Conservation (phyloP, 2,888 invertebrate genomes). For the Nezara viridula region DNA sequence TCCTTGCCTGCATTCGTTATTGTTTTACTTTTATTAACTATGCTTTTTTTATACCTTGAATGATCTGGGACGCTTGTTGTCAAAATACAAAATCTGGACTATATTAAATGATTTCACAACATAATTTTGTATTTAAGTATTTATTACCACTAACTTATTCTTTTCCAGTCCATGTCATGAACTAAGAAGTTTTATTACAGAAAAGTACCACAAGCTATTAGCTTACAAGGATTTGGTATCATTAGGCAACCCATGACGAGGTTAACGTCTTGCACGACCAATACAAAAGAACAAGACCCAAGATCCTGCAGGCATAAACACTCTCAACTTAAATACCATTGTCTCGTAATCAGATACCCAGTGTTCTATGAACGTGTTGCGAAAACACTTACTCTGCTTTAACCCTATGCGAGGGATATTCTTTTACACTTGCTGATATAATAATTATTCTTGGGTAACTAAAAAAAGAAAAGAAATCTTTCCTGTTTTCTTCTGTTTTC, state of each 20-base stretch:
- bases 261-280: slow-evolving; percentile 28
- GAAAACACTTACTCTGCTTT: slow-evolving; percentile 1
- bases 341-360: slow-evolving; percentile 42
- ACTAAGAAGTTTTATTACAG: neutral
- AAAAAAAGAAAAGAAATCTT: neutral
- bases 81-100: too few relatives aligned
- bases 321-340: neutral
- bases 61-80: too few relatives aligned
- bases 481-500: neutral
- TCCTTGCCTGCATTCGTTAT: too few relatives aligned
- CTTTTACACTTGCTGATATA: neutral
- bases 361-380: slow-evolving; percentile 8
- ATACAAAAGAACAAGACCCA: slow-evolving; percentile 21
- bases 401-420: neutral
- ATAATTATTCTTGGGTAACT: neutral
- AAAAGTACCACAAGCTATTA: neutral
- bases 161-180: too few relatives aligned
- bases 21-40: too few relatives aligned
- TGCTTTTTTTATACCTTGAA: too few relatives aligned
- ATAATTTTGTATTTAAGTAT: too few relatives aligned
- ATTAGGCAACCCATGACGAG: neutral
- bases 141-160: too few relatives aligned
- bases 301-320: neutral
- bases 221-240: neutral
- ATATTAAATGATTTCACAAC: too few relatives aligned